phyloP scores from a whole-genome alignment of 1,140 invertebrate genomes.

The Epicauta chinensis region DNA sequence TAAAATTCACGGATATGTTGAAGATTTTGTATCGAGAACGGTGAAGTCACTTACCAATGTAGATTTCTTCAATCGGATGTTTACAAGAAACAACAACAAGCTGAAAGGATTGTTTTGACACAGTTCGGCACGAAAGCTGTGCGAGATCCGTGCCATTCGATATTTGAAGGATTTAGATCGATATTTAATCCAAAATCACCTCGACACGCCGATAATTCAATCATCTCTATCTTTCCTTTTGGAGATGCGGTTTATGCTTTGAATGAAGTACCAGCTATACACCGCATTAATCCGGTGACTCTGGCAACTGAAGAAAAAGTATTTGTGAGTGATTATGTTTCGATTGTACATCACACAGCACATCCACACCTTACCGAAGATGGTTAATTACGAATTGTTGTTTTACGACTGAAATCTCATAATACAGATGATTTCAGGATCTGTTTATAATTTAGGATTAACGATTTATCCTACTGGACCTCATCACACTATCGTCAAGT shows the following conservation, averaged over 20 bases:
- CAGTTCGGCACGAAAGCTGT: conserved; percentile 75
- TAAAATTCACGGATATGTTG: conserved; percentile 8
- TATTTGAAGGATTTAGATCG: conserved; percentile 46
- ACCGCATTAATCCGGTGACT: conserved; percentile 64
- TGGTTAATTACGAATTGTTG: conserved; percentile 42
- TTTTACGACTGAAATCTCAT: background rate
- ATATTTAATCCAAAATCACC: too few species aligned
- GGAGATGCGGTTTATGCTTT: conserved; percentile 79
- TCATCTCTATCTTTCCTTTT: conserved; percentile 85
- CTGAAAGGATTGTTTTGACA: conserved; percentile 72
- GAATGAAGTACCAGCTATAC: conserved; percentile 73
- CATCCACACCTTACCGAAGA: conserved; percentile 76
- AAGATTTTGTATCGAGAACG: conserved; percentile 66
- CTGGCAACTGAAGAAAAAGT: conserved; percentile 59
- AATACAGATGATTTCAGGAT: conserved; percentile 46
- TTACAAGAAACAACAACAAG: conserved; percentile 64
- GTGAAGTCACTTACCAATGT: conserved; percentile 72
- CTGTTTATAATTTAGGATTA: conserved; percentile 73
- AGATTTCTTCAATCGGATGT: conserved; percentile 70
- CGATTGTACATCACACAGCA: conserved; percentile 76
- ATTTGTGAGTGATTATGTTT: conserved; percentile 62
- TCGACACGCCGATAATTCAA: conserved; percentile 61
- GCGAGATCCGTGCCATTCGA: conserved; percentile 75
- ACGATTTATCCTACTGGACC: conserved; percentile 61
- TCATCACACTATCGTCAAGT: conserved; percentile 64